Evolutionary conservation across 2,888 invertebrate genomes (phyloP).

Genomic region (Drosophila histrio): DNA sequence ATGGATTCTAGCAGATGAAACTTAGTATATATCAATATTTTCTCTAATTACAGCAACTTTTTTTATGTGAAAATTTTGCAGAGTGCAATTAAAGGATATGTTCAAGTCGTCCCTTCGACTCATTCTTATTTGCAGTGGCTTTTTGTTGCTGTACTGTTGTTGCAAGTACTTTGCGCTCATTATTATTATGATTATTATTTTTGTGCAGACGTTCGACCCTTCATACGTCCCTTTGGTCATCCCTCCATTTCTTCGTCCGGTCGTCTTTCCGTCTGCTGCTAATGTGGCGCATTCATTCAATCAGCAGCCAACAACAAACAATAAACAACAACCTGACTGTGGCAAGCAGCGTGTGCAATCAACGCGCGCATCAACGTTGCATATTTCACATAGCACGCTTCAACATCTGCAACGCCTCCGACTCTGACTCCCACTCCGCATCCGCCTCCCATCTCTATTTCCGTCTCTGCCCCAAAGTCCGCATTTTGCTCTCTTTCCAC

Average conservation of each 20-base stretch:
- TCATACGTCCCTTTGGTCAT: constrained; percentile 2
- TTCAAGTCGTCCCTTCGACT: neutral
- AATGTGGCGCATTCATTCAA: constrained; percentile 71
- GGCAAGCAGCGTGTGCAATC: constrained; percentile 61
- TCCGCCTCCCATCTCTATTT: neutral
- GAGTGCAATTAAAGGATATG: neutral
- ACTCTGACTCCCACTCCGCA: neutral
- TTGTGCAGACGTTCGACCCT: constrained; percentile 39
- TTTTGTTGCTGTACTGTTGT: constrained; percentile 13
- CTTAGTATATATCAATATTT: too few relatives aligned
- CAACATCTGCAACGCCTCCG: neutral
- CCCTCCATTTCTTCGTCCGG: neutral
- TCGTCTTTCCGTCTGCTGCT: constrained; percentile 24
- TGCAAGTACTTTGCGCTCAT: constrained; percentile 28
- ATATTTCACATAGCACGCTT: constrained; percentile 51
- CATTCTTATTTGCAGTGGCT: neutral
- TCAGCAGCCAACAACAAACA: constrained; percentile 36
- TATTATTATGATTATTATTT: constrained; percentile 41
- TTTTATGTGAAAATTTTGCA: too few relatives aligned
- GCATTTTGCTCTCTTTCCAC: constrained; percentile 36
- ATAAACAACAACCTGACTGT: constrained; percentile 35
- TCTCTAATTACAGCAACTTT: too few relatives aligned
- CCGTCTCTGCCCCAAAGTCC: neutral
- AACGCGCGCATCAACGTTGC: constrained; percentile 70
- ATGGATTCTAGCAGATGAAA: too few relatives aligned